Evolutionary conservation across 2,888 invertebrate genomes (phyloP), one percentile per base, ranked within the genome.

Genomic region (Phortica okadai): DNA sequence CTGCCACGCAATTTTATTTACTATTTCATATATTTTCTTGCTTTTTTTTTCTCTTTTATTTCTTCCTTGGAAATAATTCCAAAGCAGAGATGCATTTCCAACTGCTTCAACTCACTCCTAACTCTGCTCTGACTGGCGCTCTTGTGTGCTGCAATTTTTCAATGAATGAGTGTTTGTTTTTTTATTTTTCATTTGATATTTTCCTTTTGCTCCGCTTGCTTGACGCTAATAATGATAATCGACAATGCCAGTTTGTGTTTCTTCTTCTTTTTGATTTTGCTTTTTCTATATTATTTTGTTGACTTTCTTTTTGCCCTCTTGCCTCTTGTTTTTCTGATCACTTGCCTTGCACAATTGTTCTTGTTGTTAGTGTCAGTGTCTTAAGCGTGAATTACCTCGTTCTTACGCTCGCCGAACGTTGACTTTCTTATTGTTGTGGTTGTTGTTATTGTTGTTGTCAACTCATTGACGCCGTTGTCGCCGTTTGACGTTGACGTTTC

Each of bases 391-490:
- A 64, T 41, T 64, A 64, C 64, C 64, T 33, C 64, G 10, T 64
- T 64, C 64, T 25, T 21, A 64, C 41, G 41, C 21, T 25, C n/a
- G 62, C 6, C 62, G 62, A 14, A 11, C 50, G 3, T 50, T 50
- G 50, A 11, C 14, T 8, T 50, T 50, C 10, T 50, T 50, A 1
- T 50, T 50, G 14, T 6, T 50, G 14, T 50, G 8, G 50, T 50
- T 50, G 45, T 45, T 45, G 14, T 50, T 50, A 50, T 50, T 50
- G 14, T 50, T 50, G 1, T 6, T 62, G 25, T 62, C 21, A 62
- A 62, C 62, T 62, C 62, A 62, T 62, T 62, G 25, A 62, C 62
- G 62, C 62, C 62, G 21, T 62, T 62, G 50, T 50, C 21, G 62
- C 21, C 25, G 62, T 42, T 54, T 41, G 14, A 11, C 56, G 70